Percentiles rank a stretch among this genome's conserved stretches.
Conservation (phyloP, 2,888 invertebrate genomes). For the Nephrotoma guestfalica region DNA sequence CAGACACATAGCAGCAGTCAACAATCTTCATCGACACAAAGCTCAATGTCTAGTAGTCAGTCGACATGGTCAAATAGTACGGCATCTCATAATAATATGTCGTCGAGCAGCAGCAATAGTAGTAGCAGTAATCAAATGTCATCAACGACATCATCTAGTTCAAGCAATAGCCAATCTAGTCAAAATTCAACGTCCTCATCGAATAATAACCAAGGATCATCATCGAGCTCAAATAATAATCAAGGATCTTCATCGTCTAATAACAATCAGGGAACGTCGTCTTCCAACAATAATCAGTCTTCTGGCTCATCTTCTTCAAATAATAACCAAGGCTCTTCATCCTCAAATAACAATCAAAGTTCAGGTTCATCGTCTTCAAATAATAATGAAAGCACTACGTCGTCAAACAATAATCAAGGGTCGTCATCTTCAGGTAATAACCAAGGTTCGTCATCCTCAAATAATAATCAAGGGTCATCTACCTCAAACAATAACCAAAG, state of each 20-base stretch:
- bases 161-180: slow-evolving; percentile 6
- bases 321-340: slow-evolving; percentile 13
- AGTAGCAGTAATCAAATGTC: slow-evolving; percentile 3
- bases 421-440: slow-evolving; percentile 11
- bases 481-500: slow-evolving; percentile 11
- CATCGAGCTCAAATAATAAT: slow-evolving; percentile 8
- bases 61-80: background rate
- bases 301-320: slow-evolving; percentile 10
- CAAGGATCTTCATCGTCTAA: background rate
- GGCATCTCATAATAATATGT: background rate
- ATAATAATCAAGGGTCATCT: slow-evolving; percentile 11
- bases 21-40: slow-evolving; percentile 8
- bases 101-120: background rate
- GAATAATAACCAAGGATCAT: slow-evolving; percentile 10
- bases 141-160: background rate
- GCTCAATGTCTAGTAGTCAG: background rate
- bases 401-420: slow-evolving; percentile 5
- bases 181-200: slow-evolving; percentile 11
- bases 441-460: slow-evolving; percentile 12
- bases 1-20: slow-evolving; percentile 2
- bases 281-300: slow-evolving; percentile 5
- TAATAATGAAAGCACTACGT: slow-evolving; percentile 11
- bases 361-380: slow-evolving; percentile 11
- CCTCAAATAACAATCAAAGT: slow-evolving; percentile 6
- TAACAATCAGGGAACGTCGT: slow-evolving; percentile 9